Base-by-base conservation (phyloP, 2,888 invertebrate genomes). In the Lepidocyrtinus sp. region DNA sequence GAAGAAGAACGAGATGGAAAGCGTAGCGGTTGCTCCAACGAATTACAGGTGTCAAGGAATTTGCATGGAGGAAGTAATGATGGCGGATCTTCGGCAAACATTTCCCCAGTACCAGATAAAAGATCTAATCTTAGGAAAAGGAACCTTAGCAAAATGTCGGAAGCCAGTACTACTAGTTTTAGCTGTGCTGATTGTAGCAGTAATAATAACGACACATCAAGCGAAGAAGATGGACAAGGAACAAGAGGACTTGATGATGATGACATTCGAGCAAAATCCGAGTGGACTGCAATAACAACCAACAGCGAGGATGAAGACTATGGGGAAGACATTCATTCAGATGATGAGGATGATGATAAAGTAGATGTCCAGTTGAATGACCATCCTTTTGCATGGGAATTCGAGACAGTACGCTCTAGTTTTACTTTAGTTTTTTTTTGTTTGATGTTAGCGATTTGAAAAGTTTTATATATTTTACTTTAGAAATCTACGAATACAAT, bases 231-330 rank as follows among this genome's bases (percentile, higher is more conserved):
- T 78, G 72, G 79, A 67, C 45, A 22, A 25, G 62, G 62, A 0
- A 17, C 15, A 45, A 61, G 25, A 9, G 72, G 45, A 61, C 36
- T 77, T 9, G 84, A 84, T 61, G 85, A 85, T 77, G 86, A 86
- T 71, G 86, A 87, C 55, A 61, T 85, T 2, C 67, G 86, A 63
- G 82, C 84, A 7, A 87, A 86, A 72, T 85, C 94, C 62, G 96
- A 96, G 89, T 96, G 95, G 94, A 92, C 94, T 89, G 96, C 95
- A 80, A 93, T 95, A 83, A 96, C 96, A 62, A 95, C 96, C 87
- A 96, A 96, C 89, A 95, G 95, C 87, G 94, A 87, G 36, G 86
- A 86, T 71, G 85, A 85, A 62, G 83, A 85, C 62, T 84, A 85
- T 61, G 86, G 76, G 0, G 87, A 95, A 87, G 94, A 94, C 87